Conservation (phyloP, 2,113 vertebrate genomes). For the Caloenas nicobarica region DNA sequence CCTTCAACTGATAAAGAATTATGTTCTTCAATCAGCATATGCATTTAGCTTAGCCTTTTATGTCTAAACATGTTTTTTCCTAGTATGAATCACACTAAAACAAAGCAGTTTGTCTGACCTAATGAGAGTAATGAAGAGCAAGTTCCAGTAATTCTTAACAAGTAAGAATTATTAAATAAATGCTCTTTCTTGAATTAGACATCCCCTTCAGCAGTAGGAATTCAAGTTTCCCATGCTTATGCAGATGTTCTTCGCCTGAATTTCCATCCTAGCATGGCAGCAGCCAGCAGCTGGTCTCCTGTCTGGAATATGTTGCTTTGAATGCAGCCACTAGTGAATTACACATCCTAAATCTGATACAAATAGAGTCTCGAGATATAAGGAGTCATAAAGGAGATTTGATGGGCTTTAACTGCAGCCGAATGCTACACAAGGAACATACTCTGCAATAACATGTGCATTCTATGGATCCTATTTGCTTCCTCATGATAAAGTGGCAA, state of each 20-base stretch:
- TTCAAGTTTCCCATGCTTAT: background rate
- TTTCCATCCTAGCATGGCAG: background rate
- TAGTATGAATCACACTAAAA: background rate
- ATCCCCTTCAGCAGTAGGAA: background rate
- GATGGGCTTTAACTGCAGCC: slow-evolving; percentile 42
- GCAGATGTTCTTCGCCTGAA: background rate
- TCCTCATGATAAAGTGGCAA: slow-evolving; percentile 74
- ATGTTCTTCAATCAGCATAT: background rate
- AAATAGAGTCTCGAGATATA: slow-evolving; percentile 25
- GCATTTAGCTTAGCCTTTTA: background rate
- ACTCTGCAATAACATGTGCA: background rate
- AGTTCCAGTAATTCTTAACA: background rate
- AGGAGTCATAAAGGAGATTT: slow-evolving; percentile 34
- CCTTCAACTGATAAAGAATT: background rate
- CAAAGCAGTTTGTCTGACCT: background rate
- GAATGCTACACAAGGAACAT: background rate
- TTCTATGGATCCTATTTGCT: slow-evolving; percentile 69
- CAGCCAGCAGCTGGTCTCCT: background rate
- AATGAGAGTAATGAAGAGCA: background rate
- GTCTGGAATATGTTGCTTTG: background rate
- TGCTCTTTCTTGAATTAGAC: background rate
- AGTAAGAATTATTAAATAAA: background rate
- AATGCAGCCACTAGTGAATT: slow-evolving; percentile 6
- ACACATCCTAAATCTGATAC: background rate
- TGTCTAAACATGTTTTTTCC: background rate